These are phyloP conservation scores for Poecilia gillii DNA, from an alignment of 2,797 vertebrate genomes.

Conservation along the genomic window DNA sequence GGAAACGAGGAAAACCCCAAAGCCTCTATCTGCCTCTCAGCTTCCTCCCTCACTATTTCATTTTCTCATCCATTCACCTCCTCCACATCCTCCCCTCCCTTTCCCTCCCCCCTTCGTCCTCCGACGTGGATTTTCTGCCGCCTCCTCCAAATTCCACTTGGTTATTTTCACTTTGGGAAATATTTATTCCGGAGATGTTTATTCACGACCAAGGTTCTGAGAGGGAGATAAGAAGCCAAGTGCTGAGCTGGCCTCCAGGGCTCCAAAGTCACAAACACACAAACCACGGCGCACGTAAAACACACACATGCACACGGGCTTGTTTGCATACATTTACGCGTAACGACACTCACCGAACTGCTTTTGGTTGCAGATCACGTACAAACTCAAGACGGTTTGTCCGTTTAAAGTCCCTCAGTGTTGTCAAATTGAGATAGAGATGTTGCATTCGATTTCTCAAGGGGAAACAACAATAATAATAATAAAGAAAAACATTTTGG, in stretches of 20 bases:
- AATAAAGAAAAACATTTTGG: not conserved
- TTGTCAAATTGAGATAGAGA: slow-evolving; percentile 21
- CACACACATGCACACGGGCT: slow-evolving; percentile 5
- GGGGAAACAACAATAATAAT: slow-evolving; percentile 1
- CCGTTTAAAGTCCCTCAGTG: not conserved
- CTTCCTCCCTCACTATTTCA: slow-evolving; percentile 25
- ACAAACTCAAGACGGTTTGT: slow-evolving; percentile 18
- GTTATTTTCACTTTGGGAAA: slow-evolving; percentile 65
- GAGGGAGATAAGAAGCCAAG: slow-evolving; percentile 69
- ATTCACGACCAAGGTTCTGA: slow-evolving; percentile 71
- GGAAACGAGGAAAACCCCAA: slow-evolving; percentile 39
- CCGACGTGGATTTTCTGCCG: slow-evolving; percentile 50
- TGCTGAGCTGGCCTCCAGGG: slow-evolving; percentile 67
- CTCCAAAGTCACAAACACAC: slow-evolving; percentile 44
- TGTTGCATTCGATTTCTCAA: slow-evolving; percentile 24
- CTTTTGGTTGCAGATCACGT: slow-evolving; percentile 19
- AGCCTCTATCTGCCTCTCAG: slow-evolving; percentile 57
- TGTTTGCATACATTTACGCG: slow-evolving; percentile 6
- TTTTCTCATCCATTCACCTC: slow-evolving; percentile 49
- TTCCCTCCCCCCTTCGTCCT: not conserved
- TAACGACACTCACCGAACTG: not conserved
- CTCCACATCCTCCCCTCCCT: slow-evolving; percentile 1
- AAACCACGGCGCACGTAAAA: slow-evolving; percentile 2
- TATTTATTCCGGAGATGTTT: slow-evolving; percentile 64
- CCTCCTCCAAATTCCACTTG: slow-evolving; percentile 60